These are phyloP conservation scores for Chymomyza amoena DNA, from an alignment of 2,888 invertebrate genomes.

Conservation along the genomic window DNA sequence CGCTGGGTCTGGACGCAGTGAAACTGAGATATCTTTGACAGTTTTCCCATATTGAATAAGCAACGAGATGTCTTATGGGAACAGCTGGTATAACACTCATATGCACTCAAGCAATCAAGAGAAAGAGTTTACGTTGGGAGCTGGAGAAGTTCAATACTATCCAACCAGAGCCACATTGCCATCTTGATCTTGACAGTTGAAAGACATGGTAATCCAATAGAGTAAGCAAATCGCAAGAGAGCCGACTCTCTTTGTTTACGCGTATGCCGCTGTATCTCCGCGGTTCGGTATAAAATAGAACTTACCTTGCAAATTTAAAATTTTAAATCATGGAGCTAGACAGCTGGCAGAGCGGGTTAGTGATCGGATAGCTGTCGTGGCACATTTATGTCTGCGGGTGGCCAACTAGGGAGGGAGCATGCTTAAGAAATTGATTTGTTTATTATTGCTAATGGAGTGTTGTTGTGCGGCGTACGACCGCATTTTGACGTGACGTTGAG, in stretches of 20 bases:
- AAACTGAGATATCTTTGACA: conserved; percentile 70
- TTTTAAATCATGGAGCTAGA: conserved; percentile 58
- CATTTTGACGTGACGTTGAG: conserved; percentile 49
- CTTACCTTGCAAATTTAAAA: conserved; percentile 11
- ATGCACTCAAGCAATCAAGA: conserved; percentile 68
- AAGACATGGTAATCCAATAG: neutral
- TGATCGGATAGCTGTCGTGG: neutral
- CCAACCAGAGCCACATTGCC: conserved; percentile 18
- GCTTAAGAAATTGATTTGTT: conserved; percentile 57
- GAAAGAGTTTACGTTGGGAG: conserved; percentile 37
- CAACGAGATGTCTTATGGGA: conserved; percentile 23
- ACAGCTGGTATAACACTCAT: conserved; percentile 55
- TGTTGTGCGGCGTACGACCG: conserved; percentile 66
- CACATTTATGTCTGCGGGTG: neutral
- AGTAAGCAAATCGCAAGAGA: neutral
- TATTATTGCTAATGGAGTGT: conserved; percentile 73
- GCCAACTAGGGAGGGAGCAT: conserved; percentile 3
- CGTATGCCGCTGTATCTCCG: conserved; percentile 1
- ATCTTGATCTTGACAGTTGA: neutral
- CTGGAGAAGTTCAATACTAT: conserved; percentile 1
- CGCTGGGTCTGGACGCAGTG: conserved; percentile 19
- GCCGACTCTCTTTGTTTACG: neutral
- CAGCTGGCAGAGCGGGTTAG: conserved; percentile 35
- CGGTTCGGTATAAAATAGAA: conserved; percentile 25
- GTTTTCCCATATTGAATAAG: conserved; percentile 62